A percentile compares a stretch with the other conserved stretches of the same genome.
Conservation (phyloP, 2,888 invertebrate genomes). For the Spodoptera littoralis region DNA sequence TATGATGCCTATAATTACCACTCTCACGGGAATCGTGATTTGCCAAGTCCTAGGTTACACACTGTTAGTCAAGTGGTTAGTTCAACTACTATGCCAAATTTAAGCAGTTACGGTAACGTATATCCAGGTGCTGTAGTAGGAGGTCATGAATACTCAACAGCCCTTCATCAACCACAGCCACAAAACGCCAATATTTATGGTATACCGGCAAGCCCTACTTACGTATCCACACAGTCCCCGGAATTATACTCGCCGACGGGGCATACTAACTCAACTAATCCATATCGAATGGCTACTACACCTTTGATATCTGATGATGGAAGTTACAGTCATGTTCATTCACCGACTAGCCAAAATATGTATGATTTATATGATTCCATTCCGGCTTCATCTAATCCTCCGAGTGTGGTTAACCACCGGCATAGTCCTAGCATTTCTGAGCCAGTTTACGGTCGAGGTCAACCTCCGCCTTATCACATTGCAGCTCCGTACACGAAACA, state of each 20-base stretch:
- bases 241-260: slow-evolving; percentile 85
- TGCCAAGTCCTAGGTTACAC: slow-evolving; percentile 78
- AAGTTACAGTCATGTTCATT: slow-evolving; percentile 83
- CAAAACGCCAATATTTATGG: slow-evolving; percentile 81
- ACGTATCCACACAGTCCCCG: slow-evolving; percentile 83
- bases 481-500: slow-evolving; percentile 95
- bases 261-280: slow-evolving; percentile 85
- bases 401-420: slow-evolving; percentile 78
- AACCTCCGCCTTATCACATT: slow-evolving; percentile 95
- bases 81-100: slow-evolving; percentile 86
- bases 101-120: slow-evolving; percentile 79
- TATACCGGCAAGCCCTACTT: slow-evolving; percentile 80
- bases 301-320: slow-evolving; percentile 85
- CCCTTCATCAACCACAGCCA: slow-evolving; percentile 72
- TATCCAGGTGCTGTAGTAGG: slow-evolving; percentile 73
- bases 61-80: slow-evolving; percentile 85
- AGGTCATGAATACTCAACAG: slow-evolving; percentile 72
- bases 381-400: slow-evolving; percentile 79
- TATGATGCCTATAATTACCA: slow-evolving; percentile 83
- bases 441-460: slow-evolving; percentile 78
- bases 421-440: slow-evolving; percentile 81
- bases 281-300: slow-evolving; percentile 85
- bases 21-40: slow-evolving; percentile 75
- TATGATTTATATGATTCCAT: slow-evolving; percentile 85
- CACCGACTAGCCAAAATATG: slow-evolving; percentile 83